phyloP scores from a whole-genome alignment of 92 coral and sea anemone genomes.

The Heliopora coerulea region DNA sequence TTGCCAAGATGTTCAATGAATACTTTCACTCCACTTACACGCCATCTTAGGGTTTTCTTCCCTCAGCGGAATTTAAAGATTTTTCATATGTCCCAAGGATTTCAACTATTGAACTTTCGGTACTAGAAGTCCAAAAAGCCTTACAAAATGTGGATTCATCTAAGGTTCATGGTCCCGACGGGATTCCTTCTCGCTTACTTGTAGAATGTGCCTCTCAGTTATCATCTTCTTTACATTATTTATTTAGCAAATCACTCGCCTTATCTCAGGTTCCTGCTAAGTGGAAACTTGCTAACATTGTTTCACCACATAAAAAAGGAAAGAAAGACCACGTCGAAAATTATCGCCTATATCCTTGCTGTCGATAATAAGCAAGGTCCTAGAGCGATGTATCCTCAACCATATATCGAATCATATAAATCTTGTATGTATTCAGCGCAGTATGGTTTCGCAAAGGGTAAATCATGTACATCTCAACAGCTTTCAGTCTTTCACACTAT shows the following conservation, averaged over 20 bases:
- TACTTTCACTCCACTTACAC: no score
- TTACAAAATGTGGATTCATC: background rate
- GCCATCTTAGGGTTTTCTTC: no score
- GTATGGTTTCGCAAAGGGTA: background rate
- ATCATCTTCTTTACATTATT: background rate
- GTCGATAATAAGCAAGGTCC: background rate
- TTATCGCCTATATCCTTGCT: background rate
- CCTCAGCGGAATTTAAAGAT: no score
- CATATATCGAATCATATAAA: background rate
- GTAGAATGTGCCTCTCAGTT: background rate
- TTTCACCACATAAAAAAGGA: background rate
- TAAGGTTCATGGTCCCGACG: background rate
- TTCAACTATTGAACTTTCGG: background rate
- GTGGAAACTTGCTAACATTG: background rate
- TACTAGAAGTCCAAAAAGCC: background rate
- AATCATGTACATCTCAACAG: background rate
- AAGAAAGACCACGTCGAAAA: background rate
- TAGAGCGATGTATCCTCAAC: constrained; percentile 5
- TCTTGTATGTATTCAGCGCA: background rate
- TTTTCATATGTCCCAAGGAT: no score
- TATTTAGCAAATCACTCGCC: background rate
- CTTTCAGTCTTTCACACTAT: background rate
- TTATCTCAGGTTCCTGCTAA: background rate
- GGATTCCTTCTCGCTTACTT: background rate
- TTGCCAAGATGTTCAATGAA: no score